These are phyloP conservation scores for Linepithema humile DNA, from an alignment of 1,140 invertebrate species.

Conservation along the genomic window DNA sequence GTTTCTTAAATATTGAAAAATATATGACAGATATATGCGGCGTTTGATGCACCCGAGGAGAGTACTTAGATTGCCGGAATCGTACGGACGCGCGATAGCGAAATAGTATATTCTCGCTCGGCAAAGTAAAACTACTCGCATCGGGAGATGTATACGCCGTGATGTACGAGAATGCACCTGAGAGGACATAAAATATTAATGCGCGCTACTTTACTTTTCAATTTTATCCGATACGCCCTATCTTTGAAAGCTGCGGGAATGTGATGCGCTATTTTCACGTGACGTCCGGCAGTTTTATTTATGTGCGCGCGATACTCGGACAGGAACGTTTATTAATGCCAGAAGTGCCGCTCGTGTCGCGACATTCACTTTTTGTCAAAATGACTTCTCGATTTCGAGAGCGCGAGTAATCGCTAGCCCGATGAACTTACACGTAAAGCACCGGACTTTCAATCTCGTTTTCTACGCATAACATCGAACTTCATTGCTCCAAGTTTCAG, in stretches of 20 bases:
- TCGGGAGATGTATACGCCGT: neutral
- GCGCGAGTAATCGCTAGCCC: neutral
- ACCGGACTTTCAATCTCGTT: neutral
- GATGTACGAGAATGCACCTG: conserved; percentile 3
- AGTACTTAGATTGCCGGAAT: conserved; percentile 6
- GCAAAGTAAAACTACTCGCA: conserved; percentile 30
- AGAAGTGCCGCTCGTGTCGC: neutral
- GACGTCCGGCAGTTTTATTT: conserved; percentile 14
- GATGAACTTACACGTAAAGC: neutral
- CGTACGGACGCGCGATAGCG: neutral
- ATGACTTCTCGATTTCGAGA: neutral
- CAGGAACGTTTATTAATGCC: conserved; percentile 12
- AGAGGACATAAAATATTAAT: conserved; percentile 43
- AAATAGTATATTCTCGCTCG: neutral
- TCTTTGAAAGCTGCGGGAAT: neutral
- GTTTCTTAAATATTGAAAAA: conserved; percentile 1
- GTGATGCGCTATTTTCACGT: neutral
- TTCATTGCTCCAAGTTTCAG: neutral
- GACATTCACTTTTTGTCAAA: neutral
- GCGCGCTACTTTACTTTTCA: conserved; percentile 29
- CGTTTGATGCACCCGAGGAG: neutral
- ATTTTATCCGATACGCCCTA: conserved; percentile 25
- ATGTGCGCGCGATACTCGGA: neutral
- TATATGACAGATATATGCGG: neutral
- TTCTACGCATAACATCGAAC: neutral